Conservation (phyloP, 2,113 vertebrate species). For the Struthio camelus region DNA sequence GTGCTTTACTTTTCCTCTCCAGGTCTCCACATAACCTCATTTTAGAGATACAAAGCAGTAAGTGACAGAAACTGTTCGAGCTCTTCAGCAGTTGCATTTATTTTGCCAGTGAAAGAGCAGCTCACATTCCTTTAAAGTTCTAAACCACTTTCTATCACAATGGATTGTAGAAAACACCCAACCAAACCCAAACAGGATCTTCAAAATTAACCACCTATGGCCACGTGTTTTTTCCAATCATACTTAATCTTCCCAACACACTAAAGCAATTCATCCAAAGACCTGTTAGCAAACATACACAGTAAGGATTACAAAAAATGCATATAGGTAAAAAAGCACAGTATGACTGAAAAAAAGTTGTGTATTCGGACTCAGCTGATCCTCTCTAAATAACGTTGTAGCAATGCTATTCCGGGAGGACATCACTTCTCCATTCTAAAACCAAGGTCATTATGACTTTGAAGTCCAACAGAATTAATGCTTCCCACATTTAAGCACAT, state of each 20-base stretch:
- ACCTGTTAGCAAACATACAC: background rate
- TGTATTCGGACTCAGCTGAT: background rate
- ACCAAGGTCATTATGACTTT: background rate
- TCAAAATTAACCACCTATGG: background rate
- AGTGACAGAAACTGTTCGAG: background rate
- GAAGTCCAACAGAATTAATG: background rate
- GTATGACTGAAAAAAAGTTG: background rate
- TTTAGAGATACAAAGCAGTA: background rate
- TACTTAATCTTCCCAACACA: background rate
- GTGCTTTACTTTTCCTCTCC: background rate
- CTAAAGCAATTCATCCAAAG: background rate
- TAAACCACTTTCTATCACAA: background rate
- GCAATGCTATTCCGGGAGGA: background rate
- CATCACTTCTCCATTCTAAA: background rate
- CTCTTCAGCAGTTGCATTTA: background rate
- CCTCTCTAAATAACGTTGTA: background rate
- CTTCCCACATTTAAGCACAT: background rate
- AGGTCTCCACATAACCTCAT: background rate
- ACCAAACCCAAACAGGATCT: background rate
- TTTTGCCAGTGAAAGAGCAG: background rate
- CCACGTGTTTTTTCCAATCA: background rate
- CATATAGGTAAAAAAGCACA: background rate
- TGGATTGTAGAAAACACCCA: background rate
- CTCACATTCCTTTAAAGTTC: background rate
- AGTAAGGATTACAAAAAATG: background rate